phyloP scores from a whole-genome alignment of 2,113 vertebrate genomes.

The Collichthys lucidus region DNA sequence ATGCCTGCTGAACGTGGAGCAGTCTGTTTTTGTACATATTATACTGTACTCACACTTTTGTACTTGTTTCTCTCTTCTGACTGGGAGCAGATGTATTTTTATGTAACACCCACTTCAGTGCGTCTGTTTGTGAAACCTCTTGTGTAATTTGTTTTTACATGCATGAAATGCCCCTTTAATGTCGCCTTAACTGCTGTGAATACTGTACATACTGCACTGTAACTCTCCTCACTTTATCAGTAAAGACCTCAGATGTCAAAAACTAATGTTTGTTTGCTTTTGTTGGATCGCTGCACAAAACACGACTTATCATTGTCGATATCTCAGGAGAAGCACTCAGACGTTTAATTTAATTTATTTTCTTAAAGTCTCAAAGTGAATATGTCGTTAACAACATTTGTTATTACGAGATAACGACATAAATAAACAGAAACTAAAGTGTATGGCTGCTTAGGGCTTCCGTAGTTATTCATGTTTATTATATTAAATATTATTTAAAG shows the following conservation, averaged over 20 bases:
- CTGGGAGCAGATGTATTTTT: slow-evolving; percentile 81
- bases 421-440: too few relatives aligned
- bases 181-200: slow-evolving; percentile 81
- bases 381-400: too few relatives aligned
- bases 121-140: slow-evolving; percentile 70
- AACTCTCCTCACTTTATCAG: slow-evolving; percentile 77
- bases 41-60: slow-evolving; percentile 82
- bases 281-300: too few relatives aligned
- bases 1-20: slow-evolving; percentile 78
- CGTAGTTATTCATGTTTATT: too few relatives aligned
- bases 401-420: too few relatives aligned
- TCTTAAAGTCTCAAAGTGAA: too few relatives aligned
- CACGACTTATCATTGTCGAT: too few relatives aligned
- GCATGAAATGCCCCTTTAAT: slow-evolving; percentile 81
- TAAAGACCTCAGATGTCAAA: slow-evolving; percentile 83
- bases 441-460: too few relatives aligned
- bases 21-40: slow-evolving; percentile 52
- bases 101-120: slow-evolving; percentile 83
- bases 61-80: slow-evolving; percentile 72
- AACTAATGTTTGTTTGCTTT: background rate
- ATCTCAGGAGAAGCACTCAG: too few relatives aligned
- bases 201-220: slow-evolving; percentile 81
- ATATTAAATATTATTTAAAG: too few relatives aligned
- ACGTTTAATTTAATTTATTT: too few relatives aligned
- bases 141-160: slow-evolving; percentile 75